Conservation (phyloP, 2,888 invertebrate species). For the Syrista parreyssii region DNA sequence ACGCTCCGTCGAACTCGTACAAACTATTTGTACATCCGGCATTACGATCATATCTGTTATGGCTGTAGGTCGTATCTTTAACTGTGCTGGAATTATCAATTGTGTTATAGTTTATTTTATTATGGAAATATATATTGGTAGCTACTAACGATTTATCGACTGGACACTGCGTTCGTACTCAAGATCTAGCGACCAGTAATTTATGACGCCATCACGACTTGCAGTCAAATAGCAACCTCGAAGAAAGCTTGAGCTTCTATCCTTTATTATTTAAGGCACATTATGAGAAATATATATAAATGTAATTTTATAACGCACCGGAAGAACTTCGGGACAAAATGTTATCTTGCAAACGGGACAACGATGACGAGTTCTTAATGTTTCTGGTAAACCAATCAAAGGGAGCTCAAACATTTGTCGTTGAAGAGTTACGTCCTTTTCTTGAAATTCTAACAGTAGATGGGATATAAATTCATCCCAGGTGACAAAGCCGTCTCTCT, state of each 20-base stretch:
- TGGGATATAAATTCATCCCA: slow-evolving; percentile 87
- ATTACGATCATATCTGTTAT: slow-evolving; percentile 80
- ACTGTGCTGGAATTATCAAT: slow-evolving; percentile 65
- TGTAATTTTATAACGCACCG: slow-evolving; percentile 55
- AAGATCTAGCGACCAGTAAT: slow-evolving; percentile 82
- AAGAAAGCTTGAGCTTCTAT: slow-evolving; percentile 70
- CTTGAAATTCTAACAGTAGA: slow-evolving; percentile 79
- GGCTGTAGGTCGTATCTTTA: slow-evolving; percentile 76
- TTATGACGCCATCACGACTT: slow-evolving; percentile 81
- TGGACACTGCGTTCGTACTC: slow-evolving; percentile 73
- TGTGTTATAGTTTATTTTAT: not conserved
- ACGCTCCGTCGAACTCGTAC: slow-evolving; percentile 80
- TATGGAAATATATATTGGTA: not conserved
- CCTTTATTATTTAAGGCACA: slow-evolving; percentile 53
- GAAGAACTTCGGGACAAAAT: slow-evolving; percentile 72
- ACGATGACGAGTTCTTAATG: slow-evolving; percentile 76
- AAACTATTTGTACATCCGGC: slow-evolving; percentile 82
- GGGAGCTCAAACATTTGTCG: slow-evolving; percentile 74
- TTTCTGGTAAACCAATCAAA: slow-evolving; percentile 71
- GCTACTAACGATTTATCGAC: slow-evolving; percentile 73
- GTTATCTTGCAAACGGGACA: slow-evolving; percentile 75
- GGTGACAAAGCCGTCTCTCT: slow-evolving; percentile 69
- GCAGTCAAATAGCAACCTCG: slow-evolving; percentile 80
- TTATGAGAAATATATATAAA: slow-evolving; percentile 1
- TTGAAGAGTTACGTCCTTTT: slow-evolving; percentile 72